Percentiles rank a stretch among this genome's conserved stretches.
Evolutionary conservation across 2,113 vertebrate genomes (phyloP).

Genomic region (Malurus cyaneus): DNA sequence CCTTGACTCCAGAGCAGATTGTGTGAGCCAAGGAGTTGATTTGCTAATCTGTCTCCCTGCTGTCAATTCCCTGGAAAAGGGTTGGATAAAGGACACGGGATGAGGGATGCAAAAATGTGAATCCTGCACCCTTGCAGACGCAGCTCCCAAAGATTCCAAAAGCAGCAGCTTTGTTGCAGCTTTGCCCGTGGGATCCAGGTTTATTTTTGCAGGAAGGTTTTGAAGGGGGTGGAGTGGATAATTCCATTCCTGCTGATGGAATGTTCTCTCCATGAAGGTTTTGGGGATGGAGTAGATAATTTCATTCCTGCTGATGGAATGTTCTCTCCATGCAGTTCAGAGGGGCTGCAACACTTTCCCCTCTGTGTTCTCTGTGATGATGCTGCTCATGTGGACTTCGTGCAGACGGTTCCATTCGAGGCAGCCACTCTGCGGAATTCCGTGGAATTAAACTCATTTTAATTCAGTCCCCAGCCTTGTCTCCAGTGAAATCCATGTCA

Average conservation of each 20-base stretch:
- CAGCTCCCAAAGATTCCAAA: not conserved
- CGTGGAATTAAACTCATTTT: not conserved
- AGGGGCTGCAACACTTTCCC: not conserved
- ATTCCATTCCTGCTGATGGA: not conserved
- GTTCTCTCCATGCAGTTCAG: not conserved
- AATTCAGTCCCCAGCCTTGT: not conserved
- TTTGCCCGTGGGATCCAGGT: not conserved
- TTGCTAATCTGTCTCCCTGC: not conserved
- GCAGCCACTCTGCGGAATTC: not conserved
- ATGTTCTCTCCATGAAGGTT: not conserved
- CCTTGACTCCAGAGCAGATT: not conserved
- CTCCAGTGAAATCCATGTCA: not conserved
- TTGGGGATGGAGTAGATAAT: too few species aligned
- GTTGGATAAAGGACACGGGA: not conserved
- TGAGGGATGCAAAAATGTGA: not conserved
- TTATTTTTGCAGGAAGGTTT: not conserved
- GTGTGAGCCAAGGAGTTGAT: not conserved
- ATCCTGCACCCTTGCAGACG: not conserved
- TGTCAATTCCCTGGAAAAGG: not conserved
- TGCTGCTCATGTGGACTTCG: not conserved
- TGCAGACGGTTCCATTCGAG: not conserved
- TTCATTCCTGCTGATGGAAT: fast-evolving
- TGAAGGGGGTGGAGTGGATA: too few species aligned
- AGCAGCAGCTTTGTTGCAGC: not conserved
- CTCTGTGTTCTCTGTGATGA: not conserved